Base-by-base conservation (phyloP, 2,113 vertebrate species). In the Lophura nycthemera region DNA sequence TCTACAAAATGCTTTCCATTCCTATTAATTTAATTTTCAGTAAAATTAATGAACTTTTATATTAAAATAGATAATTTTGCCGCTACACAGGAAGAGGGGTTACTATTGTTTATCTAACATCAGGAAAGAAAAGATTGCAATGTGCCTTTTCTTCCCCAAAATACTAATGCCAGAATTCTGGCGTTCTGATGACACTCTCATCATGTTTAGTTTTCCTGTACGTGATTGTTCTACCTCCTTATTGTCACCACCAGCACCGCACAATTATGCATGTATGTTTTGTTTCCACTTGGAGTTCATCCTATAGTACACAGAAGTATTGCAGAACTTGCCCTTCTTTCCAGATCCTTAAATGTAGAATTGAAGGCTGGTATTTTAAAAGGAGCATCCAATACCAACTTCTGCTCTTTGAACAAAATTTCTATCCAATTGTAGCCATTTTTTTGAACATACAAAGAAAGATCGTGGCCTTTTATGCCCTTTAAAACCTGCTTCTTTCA, bases 401-500 rank as follows among this genome's bases (percentile, higher is more conserved):
- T 43, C 48, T 20, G 17, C 19, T 67, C 45, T 57, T 89, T 64
- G 20, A 56, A 67, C 25, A 56, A 56, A 81, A 71, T 86, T 77
- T 67, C 45, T 14, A 20, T 65, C 30, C 32, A 65, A 3, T 57
- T 43, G 32, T 75, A 61, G 32, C 25, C 57, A 6, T 83, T 91
- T 92, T 74, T 74, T 65, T 67, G 24, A 60, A 40, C 36, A 29
- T 8, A 27, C 47, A 81, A 81, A 75, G 61, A 71, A 79, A 83
- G n/a, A 45, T 42, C 24, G 0, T 8, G 60, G 67, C n/a, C 9
- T 90, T 93, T 91, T 52, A 65, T 57, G 38, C 52, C 52, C 42
- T 93, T 92, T 82, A 72, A 72, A 78, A 86, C 29, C 38, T 78
- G 8, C 7, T 64, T 60, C 19, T 84, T 96, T 89, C 22, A 2